Conservation (phyloP, 2,113 vertebrate species). For the Psittacara wagleri region DNA sequence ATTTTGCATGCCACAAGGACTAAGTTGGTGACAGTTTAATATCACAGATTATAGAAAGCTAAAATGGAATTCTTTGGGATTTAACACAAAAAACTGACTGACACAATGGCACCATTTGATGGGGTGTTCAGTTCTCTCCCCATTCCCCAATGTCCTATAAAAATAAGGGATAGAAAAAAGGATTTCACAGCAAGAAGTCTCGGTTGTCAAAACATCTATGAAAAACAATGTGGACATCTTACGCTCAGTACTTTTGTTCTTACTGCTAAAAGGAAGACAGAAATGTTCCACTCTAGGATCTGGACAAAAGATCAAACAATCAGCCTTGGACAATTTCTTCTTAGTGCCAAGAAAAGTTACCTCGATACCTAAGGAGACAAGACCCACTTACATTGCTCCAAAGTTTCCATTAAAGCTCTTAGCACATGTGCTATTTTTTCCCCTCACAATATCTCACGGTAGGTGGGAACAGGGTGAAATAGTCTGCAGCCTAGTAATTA, state of each 20-base stretch:
- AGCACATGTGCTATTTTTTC: slow-evolving; percentile 31
- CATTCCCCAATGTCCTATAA: not conserved
- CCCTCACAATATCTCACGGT: not conserved
- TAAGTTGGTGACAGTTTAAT: not conserved
- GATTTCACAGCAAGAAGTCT: not conserved
- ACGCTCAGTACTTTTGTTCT: not conserved
- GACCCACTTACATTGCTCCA: not conserved
- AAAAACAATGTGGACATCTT: slow-evolving; percentile 16
- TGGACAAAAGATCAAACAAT: slow-evolving; percentile 46
- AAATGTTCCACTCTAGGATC: not conserved
- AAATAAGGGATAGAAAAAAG: not conserved
- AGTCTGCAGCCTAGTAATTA: slow-evolving; percentile 51
- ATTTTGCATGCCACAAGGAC: not conserved
- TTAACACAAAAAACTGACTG: not conserved
- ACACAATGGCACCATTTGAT: not conserved
- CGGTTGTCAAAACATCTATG: slow-evolving; percentile 36
- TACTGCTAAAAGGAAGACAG: not conserved
- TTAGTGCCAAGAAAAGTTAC: not conserved
- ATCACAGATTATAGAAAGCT: not conserved
- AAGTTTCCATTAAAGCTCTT: slow-evolving; percentile 10
- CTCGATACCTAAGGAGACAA: not conserved
- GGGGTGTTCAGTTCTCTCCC: not conserved
- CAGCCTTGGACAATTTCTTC: not conserved
- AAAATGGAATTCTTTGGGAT: not conserved
- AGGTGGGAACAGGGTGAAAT: slow-evolving; percentile 47